Conservation (phyloP, 2,888 invertebrate genomes). For the Blastobasis lacticolella region DNA sequence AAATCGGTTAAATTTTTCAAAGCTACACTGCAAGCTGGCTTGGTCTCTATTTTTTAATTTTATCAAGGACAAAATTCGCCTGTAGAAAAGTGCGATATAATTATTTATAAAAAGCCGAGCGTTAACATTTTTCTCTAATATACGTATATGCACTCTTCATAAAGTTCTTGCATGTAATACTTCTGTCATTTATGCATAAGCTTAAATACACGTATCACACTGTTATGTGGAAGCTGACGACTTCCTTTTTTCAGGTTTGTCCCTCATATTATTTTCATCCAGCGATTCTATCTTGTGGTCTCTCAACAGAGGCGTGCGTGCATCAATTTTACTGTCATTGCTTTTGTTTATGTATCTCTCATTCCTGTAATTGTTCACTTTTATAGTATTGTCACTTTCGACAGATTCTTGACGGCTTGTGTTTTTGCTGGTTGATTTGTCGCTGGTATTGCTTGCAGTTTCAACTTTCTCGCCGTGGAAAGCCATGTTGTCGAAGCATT, state of each 20-base stretch:
- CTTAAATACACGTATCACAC: conserved; percentile 8
- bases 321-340: conserved; percentile 54
- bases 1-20: too few species aligned
- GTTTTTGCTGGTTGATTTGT: conserved; percentile 35
- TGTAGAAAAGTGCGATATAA: too few species aligned
- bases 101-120: too few species aligned
- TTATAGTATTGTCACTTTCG: conserved; percentile 51
- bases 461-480: conserved; percentile 53
- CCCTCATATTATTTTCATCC: conserved; percentile 61
- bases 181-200: background rate
- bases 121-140: too few species aligned
- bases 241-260: conserved; percentile 63
- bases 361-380: conserved; percentile 54
- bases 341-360: conserved; percentile 50
- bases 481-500: conserved; percentile 69
- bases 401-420: conserved; percentile 50
- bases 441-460: conserved; percentile 28
- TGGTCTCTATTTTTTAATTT: too few species aligned
- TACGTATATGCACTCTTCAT: too few species aligned
- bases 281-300: conserved; percentile 67
- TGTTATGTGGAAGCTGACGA: conserved; percentile 66
- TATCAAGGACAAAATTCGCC: too few species aligned
- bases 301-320: conserved; percentile 57
- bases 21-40: too few species aligned
- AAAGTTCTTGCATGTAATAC: background rate